Conservation (phyloP, 2,113 vertebrate genomes). For the Lagopus leucura region DNA sequence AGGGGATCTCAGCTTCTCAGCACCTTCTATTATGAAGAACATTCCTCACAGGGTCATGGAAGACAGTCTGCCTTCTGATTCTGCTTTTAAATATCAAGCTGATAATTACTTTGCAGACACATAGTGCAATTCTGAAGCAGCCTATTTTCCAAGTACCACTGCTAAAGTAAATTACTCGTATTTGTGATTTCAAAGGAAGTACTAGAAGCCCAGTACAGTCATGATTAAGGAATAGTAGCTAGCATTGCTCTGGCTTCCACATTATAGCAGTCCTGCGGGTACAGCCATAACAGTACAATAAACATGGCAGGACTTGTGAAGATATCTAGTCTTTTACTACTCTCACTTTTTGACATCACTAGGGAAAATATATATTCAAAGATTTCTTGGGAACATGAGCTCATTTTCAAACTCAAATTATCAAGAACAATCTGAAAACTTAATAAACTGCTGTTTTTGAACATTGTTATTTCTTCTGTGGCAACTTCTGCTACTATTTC, state of each 20-base stretch:
- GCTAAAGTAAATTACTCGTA: not conserved
- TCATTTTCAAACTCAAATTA: not conserved
- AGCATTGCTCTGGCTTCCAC: not conserved
- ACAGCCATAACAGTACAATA: not conserved
- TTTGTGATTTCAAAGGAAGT: not conserved
- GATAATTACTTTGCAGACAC: not conserved
- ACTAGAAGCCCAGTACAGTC: not conserved
- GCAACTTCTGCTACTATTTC: not conserved
- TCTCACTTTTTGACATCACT: not conserved
- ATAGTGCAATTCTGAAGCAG: not conserved
- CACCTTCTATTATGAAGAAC: not conserved
- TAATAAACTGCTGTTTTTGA: not conserved
- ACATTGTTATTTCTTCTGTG: not conserved
- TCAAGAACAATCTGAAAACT: not conserved
- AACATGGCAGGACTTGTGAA: not conserved
- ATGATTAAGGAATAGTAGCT: not conserved
- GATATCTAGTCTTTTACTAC: not conserved
- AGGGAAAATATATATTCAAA: not conserved
- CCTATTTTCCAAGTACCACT: not conserved
- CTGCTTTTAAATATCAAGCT: not conserved
- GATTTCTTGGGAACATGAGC: not conserved
- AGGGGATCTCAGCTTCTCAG: not conserved
- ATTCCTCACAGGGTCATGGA: not conserved
- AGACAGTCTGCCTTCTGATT: not conserved
- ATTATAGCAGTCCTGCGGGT: not conserved